These are phyloP conservation scores for Pleuronectes platessa DNA, from an alignment of 2,113 vertebrate species.

Conservation along the genomic window DNA sequence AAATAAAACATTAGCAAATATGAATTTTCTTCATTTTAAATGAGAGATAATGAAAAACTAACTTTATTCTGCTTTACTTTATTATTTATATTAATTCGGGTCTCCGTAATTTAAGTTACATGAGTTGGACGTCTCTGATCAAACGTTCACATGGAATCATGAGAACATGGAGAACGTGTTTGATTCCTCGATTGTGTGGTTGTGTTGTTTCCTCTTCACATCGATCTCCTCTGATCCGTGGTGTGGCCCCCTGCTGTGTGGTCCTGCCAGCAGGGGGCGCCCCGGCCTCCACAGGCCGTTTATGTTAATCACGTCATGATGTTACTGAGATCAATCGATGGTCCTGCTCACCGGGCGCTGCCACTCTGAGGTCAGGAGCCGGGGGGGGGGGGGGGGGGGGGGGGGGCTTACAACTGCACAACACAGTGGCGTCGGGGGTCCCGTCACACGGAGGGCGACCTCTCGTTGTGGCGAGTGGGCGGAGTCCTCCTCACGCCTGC, in stretches of 20 bases:
- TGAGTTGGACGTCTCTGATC: too few species aligned
- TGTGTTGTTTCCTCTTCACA: neutral
- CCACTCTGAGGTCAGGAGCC: conserved; percentile 76
- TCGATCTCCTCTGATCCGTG: neutral
- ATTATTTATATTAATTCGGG: too few species aligned
- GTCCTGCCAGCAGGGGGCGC: conserved; percentile 28
- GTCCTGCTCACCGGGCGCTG: conserved; percentile 41
- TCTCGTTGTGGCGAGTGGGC: conserved; percentile 28
- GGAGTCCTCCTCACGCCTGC: conserved; percentile 32
- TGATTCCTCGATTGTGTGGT: neutral
- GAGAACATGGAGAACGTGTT: neutral
- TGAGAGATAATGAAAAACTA: too few species aligned
- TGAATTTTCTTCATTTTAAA: too few species aligned
- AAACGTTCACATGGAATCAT: too few species aligned
- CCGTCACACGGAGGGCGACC: conserved; percentile 52
- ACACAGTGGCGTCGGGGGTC: conserved; percentile 57
- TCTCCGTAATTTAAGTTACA: too few species aligned
- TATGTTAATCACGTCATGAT: conserved; percentile 81
- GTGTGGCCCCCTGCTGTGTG: conserved; percentile 32
- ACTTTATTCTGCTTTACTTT: too few species aligned
- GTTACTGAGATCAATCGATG: conserved; percentile 83
- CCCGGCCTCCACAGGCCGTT: conserved; percentile 50
- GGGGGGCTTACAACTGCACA: conserved; percentile 75
- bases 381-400: conserved; percentile 51
- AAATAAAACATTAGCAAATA: too few species aligned